Base-by-base conservation (phyloP, 2,888 invertebrate species). In the Hipparchia sbordonii region DNA sequence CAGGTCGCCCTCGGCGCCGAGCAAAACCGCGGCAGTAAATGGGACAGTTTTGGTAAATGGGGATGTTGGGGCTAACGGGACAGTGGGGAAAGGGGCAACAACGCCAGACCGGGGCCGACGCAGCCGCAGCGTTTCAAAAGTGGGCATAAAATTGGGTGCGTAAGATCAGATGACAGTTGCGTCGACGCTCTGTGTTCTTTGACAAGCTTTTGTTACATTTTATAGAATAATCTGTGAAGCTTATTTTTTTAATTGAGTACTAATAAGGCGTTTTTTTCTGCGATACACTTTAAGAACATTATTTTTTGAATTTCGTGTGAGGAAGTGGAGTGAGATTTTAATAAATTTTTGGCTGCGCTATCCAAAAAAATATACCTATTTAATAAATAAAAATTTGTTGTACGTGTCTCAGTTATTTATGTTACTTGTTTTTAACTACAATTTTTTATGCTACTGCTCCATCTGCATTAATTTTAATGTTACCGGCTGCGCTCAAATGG, bases 81-180 rank as follows among this genome's bases (percentile, higher is more conserved):
- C 85, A 73, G 13, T 7, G 48, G 57, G 57, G 57, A 57, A 57
- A 57, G 57, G 57, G 57, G 57, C 57, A 57, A 23, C 63, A 33
- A 33, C 65, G 51, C 85, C 89, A 69, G 86, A 83, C 77, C 82
- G 87, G 78, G 89, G 88, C 79, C 89, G 93, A 79, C 88, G 94
- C 84, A 93, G 92, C 81, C 90, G 92, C 82, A 93, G 93, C 87
- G 87, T 92, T 74, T 88, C 93, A 71, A 94, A 94, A 93, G 93
- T 94, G 86, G 94, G 93, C 83, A 94, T 94, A 87, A 93, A 92
- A 89, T 88, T 94, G 92, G 94, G 94, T 94, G 93, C 93, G 94
- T 94, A 94, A 85, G 74, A 76, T 33, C 73, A 78, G 77, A 80
- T 79, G 90, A 85, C 88, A 81, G 91, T 92, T 92, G 93, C 92